These are phyloP conservation scores for Drosophila merina DNA, from an alignment of 2,888 invertebrate genomes.

Conservation along the genomic window DNA sequence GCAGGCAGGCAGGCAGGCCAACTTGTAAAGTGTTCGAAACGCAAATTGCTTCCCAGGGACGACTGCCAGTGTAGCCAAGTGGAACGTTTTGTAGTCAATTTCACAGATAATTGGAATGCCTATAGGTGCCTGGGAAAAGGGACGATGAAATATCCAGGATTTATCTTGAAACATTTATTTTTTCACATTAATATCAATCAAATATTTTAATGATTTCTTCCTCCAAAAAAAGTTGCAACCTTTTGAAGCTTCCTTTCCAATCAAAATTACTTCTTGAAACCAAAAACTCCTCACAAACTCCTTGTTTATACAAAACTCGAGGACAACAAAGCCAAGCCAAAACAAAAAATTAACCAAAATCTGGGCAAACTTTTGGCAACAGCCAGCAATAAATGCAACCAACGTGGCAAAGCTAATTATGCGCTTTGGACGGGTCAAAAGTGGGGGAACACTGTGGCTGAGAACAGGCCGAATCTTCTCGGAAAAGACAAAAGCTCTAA, in stretches of 20 bases:
- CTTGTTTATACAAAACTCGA: constrained; percentile 20
- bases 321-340: constrained; percentile 5
- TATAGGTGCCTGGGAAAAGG: constrained; percentile 15
- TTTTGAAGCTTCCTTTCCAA: neutral
- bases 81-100: constrained; percentile 44
- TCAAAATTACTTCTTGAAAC: constrained; percentile 13
- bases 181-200: too few species aligned
- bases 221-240: neutral
- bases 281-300: constrained; percentile 19
- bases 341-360: constrained; percentile 26
- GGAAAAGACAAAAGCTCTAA: constrained; percentile 38
- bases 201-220: too few species aligned
- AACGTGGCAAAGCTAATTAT: constrained; percentile 69
- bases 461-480: constrained; percentile 40
- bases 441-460: neutral
- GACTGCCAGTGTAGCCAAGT: constrained; percentile 33
- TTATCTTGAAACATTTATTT: neutral
- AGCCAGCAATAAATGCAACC: constrained; percentile 49
- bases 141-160: constrained; percentile 18
- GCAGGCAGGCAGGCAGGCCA: constrained; percentile 17
- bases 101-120: constrained; percentile 42
- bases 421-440: constrained; percentile 19
- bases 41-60: constrained; percentile 49
- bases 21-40: constrained; percentile 40
- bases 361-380: constrained; percentile 27